Evolutionary conservation across 2,797 vertebrate genomes (phyloP), one percentile per base, ranked within the genome.

Genomic region (Galaxias olidus): DNA sequence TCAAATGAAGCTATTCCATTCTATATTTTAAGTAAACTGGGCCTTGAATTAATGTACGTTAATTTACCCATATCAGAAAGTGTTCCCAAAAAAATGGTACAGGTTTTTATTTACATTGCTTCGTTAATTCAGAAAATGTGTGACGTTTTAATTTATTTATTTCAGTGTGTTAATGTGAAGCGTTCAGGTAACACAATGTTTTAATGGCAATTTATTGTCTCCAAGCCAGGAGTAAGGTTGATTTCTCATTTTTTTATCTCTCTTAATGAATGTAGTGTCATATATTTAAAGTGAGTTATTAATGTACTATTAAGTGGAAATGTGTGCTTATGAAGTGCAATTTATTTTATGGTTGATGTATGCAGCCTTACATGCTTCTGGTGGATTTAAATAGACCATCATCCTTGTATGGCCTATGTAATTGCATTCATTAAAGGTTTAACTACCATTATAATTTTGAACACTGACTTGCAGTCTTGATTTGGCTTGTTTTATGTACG

Each of bases 241-340:
- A 64, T 43, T 73, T 61, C 66, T 40, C 52, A 11, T 17, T 20
- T 40, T 9, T 59, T n/a, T 42, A 2, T 43, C 58, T 41, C 56
- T 68, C 64, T 85, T 81, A 88, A 88, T 90, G 91, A 92, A 92
- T 92, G 90, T 93, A 92, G 86, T 86, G 88, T 89, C 84, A 88
- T 90, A 86, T 91, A 69, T 90, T 87, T 92, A 90, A 89, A 90
- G 89, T 89, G 77, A 83, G 85, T 81, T 89, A 85, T 89, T 84
- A 85, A 84, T 88, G 83, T 89, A 82, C 83, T 30, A 30, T 30
- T 30, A 30, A 84, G 84, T 89, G 85, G 71, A 83, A 76, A 85
- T 84, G 78, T 87, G 81, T 86, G 84, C 82, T 91, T 71, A 86
- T 90, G 68, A 92, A 89, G 90, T 91, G 88, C 88, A 87, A 92